A percentile compares a stretch with the other conserved stretches of the same genome.
Conservation (phyloP, 53 echinoderm and acorn worm genomes). For the Holothuria leucospilota region DNA sequence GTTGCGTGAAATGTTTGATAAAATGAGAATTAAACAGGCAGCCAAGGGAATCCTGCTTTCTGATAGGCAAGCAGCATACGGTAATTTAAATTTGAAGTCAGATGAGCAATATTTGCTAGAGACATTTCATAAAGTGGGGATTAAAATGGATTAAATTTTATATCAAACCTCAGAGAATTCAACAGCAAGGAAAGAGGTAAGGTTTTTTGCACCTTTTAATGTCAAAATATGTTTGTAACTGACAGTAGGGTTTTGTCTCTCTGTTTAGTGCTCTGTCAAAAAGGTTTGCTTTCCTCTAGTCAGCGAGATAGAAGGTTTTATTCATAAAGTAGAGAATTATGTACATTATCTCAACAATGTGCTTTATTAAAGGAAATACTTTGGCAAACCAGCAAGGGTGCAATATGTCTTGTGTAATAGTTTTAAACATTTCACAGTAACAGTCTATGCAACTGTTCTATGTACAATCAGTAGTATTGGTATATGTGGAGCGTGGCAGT, state of each 20-base stretch:
- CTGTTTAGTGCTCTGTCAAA: neutral
- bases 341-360: no score
- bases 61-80: constrained; percentile 35
- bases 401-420: no score
- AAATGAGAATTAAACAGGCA: constrained; percentile 50
- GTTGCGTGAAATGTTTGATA: constrained; percentile 47
- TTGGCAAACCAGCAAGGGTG: no score
- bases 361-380: no score
- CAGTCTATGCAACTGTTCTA: no score
- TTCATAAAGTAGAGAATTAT: no score
- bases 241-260: neutral
- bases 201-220: constrained; percentile 12
- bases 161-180: constrained; percentile 21
- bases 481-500: no score
- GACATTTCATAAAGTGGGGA: constrained; percentile 20
- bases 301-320: no score
- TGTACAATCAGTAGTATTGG: no score
- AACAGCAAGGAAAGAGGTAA: constrained; percentile 34
- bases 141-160: constrained; percentile 41
- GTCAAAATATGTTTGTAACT: neutral
- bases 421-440: no score
- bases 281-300: no score
- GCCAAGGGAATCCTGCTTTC: constrained; percentile 44
- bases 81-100: constrained; percentile 35
- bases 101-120: constrained; percentile 17